Conservation (phyloP, 2,113 vertebrate genomes). For the Notarius lentiginosus region DNA sequence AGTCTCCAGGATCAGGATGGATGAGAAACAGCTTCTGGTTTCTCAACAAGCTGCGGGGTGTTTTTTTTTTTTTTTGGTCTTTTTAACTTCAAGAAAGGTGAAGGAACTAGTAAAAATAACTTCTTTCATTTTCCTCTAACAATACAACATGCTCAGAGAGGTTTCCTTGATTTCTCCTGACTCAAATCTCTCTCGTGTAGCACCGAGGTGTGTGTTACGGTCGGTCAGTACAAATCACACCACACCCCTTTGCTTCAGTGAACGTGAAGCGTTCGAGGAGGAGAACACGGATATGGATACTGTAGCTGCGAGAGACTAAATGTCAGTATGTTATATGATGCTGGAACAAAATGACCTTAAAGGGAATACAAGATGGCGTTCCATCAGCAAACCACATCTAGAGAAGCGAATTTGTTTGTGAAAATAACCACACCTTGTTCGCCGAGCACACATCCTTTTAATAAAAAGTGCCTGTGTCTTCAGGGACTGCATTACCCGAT, state of each 20-base stretch:
- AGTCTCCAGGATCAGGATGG: neutral
- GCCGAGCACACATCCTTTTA: neutral
- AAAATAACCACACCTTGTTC: conserved; percentile 21
- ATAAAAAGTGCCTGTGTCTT: conserved; percentile 30
- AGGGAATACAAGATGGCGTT: neutral
- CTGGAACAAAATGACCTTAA: neutral
- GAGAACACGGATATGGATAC: neutral
- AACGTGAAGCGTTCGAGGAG: neutral
- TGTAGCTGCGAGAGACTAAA: neutral
- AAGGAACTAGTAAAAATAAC: neutral
- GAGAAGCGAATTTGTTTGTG: neutral
- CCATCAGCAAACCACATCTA: neutral
- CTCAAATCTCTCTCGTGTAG: neutral
- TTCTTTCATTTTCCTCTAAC: neutral
- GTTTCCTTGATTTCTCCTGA: neutral
- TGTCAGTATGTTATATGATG: neutral
- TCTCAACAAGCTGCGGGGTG: neutral
- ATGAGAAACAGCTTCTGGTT: neutral
- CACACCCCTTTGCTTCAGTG: neutral
- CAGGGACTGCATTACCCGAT: conserved; percentile 25
- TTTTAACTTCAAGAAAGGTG: neutral
- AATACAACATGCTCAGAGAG: neutral
- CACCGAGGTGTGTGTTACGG: neutral
- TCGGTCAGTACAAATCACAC: neutral
- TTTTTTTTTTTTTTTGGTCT: neutral